A percentile compares a stretch with the other conserved stretches of the same genome.
phyloP scores from a whole-genome alignment of 2,888 invertebrate genomes.

The Meteorus colon region DNA sequence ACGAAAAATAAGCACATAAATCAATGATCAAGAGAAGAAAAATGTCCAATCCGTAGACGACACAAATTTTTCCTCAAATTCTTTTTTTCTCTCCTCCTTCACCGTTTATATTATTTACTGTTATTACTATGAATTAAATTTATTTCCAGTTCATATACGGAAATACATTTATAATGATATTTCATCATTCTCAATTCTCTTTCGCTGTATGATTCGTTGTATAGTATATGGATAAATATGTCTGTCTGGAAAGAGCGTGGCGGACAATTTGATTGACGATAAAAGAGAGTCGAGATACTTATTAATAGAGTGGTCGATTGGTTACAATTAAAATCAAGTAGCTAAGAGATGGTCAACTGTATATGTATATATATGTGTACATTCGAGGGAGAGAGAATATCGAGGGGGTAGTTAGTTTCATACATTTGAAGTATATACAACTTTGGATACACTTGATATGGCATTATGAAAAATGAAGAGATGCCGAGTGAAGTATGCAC shows the following conservation, averaged over 20 bases:
- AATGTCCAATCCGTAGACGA: background rate
- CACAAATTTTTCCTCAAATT: slow-evolving; percentile 10
- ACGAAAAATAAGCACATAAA: slow-evolving; percentile 25
- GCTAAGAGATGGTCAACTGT: slow-evolving; percentile 57
- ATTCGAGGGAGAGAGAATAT: background rate
- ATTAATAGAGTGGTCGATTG: slow-evolving; percentile 63
- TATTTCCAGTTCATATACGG: background rate
- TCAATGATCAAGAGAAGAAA: slow-evolving; percentile 25
- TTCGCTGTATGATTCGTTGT: background rate
- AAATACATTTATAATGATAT: slow-evolving; percentile 12
- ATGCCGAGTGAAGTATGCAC: slow-evolving; percentile 28
- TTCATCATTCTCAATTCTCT: background rate
- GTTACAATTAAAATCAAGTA: slow-evolving; percentile 64
- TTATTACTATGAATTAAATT: background rate
- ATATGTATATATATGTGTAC: slow-evolving; percentile 17
- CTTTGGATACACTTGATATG: background rate
- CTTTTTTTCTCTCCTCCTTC: background rate
- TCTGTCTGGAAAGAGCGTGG: background rate
- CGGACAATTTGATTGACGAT: slow-evolving; percentile 23
- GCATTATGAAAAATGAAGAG: slow-evolving; percentile 17
- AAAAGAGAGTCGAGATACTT: slow-evolving; percentile 37
- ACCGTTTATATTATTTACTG: background rate
- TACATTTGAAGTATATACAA: slow-evolving; percentile 8
- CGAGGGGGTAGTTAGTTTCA: background rate
- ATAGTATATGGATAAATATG: background rate